A percentile compares a stretch with the other conserved stretches of the same genome.
Evolutionary conservation across 2,797 vertebrate species (phyloP).

Genomic region (Morus bassanus): DNA sequence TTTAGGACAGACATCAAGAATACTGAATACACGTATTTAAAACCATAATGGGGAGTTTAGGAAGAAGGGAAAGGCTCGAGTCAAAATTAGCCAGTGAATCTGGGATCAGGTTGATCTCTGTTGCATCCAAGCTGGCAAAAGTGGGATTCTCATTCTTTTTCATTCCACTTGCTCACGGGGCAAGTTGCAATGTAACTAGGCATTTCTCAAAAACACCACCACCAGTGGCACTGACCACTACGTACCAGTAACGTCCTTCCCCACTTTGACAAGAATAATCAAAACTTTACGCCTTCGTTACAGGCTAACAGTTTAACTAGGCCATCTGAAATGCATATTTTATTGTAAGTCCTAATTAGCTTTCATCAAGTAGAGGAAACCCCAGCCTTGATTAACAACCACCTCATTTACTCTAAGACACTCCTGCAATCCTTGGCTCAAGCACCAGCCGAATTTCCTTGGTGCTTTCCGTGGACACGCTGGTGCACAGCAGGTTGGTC

Average conservation of each 20-base stretch:
- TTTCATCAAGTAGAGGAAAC: background rate
- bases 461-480: background rate
- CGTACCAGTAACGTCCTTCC: background rate
- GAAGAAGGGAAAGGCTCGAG: background rate
- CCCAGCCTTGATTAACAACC: background rate
- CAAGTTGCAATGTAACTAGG: fast-evolving
- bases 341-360: background rate
- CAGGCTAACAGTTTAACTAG: background rate
- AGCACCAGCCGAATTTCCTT: background rate
- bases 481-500: background rate
- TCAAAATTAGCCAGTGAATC: background rate
- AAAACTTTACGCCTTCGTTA: background rate
- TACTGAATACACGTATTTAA: background rate
- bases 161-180: background rate
- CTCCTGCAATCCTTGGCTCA: background rate
- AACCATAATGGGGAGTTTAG: background rate
- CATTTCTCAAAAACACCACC: background rate
- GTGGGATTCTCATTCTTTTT: background rate
- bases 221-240: background rate
- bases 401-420: background rate
- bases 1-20: slow-evolving; percentile 42
- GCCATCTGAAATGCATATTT: background rate
- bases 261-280: background rate
- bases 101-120: background rate
- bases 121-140: background rate